Evolutionary conservation across 2,797 vertebrate species (phyloP).

Genomic region (Muraenolepis orangiensis): DNA sequence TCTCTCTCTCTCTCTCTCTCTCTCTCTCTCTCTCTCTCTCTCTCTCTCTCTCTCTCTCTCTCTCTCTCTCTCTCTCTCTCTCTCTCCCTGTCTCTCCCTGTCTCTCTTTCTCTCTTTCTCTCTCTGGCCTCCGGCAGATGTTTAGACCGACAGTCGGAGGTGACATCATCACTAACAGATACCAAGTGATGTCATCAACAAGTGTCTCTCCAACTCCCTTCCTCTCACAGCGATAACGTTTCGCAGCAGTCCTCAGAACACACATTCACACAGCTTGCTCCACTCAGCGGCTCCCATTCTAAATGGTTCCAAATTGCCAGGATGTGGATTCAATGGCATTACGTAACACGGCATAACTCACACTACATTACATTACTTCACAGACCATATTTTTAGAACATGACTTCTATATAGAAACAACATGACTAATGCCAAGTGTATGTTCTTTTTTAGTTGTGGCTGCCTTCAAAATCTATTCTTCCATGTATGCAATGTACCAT

Average conservation of each 20-base stretch:
- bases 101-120: not conserved
- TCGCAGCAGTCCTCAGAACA: not conserved
- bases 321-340: not conserved
- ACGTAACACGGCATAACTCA: not conserved
- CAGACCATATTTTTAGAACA: not conserved
- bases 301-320: not conserved
- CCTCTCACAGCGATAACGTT: not conserved
- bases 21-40: not conserved
- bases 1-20: too few species aligned
- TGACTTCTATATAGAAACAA: not conserved
- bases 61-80: not conserved
- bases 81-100: not conserved
- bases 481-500: not conserved
- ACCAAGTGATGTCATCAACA: not conserved
- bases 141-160: not conserved
- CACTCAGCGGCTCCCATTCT: not conserved
- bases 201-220: not conserved
- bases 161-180: not conserved
- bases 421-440: not conserved
- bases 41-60: not conserved
- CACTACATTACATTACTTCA: not conserved
- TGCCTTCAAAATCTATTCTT: not conserved
- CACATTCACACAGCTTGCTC: not conserved
- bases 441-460: not conserved
- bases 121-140: not conserved